These are phyloP conservation scores for Heterodera schachtii DNA, from an alignment of 1,140 invertebrate genomes.

Conservation along the genomic window DNA sequence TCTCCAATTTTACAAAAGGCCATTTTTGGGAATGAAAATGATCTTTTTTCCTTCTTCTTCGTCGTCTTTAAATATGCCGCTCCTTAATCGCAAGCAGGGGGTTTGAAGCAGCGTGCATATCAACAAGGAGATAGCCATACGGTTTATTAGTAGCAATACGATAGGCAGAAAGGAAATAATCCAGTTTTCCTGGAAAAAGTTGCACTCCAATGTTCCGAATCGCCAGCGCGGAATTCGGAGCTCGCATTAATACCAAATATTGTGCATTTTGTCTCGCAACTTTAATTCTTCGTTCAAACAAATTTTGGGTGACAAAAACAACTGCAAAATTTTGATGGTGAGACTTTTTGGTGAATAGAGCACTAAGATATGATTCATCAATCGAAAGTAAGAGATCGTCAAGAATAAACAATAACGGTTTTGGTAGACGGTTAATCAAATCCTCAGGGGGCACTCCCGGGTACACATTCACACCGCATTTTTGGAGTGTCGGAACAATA, in stretches of 20 bases:
- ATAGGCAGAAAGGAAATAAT: constrained; percentile 32
- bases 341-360: constrained; percentile 33
- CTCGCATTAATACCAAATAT: constrained; percentile 36
- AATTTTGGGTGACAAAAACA: constrained; percentile 36
- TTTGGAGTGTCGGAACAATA: constrained; percentile 17
- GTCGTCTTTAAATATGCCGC: constrained; percentile 28
- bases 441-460: constrained; percentile 21
- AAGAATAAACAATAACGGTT: constrained; percentile 26
- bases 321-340: constrained; percentile 30
- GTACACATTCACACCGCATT: constrained; percentile 1
- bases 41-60: constrained; percentile 36
- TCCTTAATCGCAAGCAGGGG: constrained; percentile 16
- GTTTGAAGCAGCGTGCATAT: constrained; percentile 30
- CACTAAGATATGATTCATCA: constrained; percentile 16
- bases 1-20: constrained; percentile 14
- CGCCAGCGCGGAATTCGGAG: constrained; percentile 19
- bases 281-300: constrained; percentile 33
- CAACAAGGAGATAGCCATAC: constrained; percentile 26
- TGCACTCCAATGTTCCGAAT: constrained; percentile 33
- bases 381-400: constrained; percentile 22
- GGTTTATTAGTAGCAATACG: constrained; percentile 21
- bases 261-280: constrained; percentile 34
- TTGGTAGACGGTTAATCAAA: not conserved
- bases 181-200: constrained; percentile 33
- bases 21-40: constrained; percentile 39